Base-by-base conservation (phyloP, 2,888 invertebrate species). In the Sesia bembeciformis region DNA sequence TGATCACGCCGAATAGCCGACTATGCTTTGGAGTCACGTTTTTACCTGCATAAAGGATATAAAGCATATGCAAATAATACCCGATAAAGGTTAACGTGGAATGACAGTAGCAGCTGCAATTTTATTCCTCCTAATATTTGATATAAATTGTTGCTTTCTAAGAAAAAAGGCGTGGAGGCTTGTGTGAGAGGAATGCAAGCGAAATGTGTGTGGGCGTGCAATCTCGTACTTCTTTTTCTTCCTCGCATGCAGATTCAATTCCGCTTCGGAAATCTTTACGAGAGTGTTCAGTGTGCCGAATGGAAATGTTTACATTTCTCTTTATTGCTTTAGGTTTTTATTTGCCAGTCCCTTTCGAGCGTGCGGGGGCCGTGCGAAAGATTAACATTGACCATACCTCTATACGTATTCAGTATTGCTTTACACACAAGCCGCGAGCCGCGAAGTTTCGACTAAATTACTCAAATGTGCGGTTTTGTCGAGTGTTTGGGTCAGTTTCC, bases 11-110 rank as follows among this genome's bases (percentile, higher is more conserved):
- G 75, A 78, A 79, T 72, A 68, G 68, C 67, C 69, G 68, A 66
- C 68, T 74, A 71, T 69, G 67, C 64, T 73, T 67, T 63, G 64
- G 66, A 68, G 82, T 82, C 84, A 86, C 84, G 85, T 85, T 84
- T 78, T 69, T 76, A 70, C 72, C 70, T 72, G 70, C 67, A 71
- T 66, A 65, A 74, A 66, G 63, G 65, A 73, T 63, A 62, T 68
- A 72, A 70, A 75, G 70, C 67, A 58, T 64, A 80, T 75, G 81
- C 78, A 78, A 83, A 81, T 81, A 82, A 72, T 69, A 64, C 66
- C 67, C 68, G 65, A 74, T 75, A 76, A 77, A 74, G 74, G 67
- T 73, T 67, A 65, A 70, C 70, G 49, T 54, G 63, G 62, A 71
- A 70, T 72, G 70, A 69, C 64, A 60, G 63, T 66, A 63, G 63